These are phyloP conservation scores for Drosophila eugracilis DNA, from an alignment of 1,140 invertebrate genomes.

Conservation along the genomic window DNA sequence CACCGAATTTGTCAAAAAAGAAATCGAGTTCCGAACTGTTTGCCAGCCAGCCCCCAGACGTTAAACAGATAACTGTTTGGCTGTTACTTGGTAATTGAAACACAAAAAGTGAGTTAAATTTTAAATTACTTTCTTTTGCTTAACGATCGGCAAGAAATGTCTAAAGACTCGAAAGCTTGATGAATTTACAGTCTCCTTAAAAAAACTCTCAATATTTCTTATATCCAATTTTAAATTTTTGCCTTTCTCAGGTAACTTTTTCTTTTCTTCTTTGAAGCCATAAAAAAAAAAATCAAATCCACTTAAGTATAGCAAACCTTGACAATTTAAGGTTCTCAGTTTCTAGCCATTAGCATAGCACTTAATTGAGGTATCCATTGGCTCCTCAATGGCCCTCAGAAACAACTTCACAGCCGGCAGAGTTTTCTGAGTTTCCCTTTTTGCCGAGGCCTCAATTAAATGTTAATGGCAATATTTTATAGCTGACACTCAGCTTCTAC, in stretches of 20 bases:
- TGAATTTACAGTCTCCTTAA: too few species aligned
- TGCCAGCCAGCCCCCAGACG: conserved; percentile 5
- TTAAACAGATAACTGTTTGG: conserved; percentile 35
- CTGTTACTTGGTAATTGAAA: conserved; percentile 33
- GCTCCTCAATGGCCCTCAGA: conserved; percentile 19
- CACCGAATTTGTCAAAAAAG: conserved; percentile 67
- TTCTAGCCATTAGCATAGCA: conserved; percentile 27
- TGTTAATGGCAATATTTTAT: conserved; percentile 53
- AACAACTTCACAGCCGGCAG: conserved; percentile 17
- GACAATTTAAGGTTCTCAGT: background rate
- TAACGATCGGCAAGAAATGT: too few species aligned
- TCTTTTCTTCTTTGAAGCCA: too few species aligned
- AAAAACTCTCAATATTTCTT: too few species aligned
- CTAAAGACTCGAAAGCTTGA: too few species aligned
- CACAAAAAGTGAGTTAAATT: conserved; percentile 16
- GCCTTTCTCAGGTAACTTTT: too few species aligned
- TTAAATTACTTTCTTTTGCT: background rate
- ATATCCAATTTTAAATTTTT: too few species aligned
- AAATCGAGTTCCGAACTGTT: conserved; percentile 57
- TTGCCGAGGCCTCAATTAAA: conserved; percentile 35
- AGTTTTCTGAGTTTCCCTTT: conserved; percentile 11
- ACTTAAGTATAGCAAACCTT: background rate
- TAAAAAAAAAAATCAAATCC: too few species aligned
- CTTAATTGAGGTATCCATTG: conserved; percentile 35
- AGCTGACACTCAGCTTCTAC: conserved; percentile 16